Evolutionary conservation across 2,888 invertebrate genomes (phyloP).

Genomic region (Labia minor): DNA sequence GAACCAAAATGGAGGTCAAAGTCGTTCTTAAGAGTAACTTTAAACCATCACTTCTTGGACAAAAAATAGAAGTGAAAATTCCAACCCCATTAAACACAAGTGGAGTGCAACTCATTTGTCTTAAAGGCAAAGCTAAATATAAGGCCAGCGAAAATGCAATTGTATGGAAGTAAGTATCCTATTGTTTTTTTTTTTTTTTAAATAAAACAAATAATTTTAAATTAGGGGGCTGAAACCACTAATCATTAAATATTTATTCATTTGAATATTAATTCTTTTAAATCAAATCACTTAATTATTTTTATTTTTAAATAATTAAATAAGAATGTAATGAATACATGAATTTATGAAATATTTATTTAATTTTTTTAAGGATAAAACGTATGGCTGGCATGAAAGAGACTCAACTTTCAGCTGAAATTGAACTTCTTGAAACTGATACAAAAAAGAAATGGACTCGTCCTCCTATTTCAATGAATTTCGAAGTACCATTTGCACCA

Average conservation of each 20-base stretch:
- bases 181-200: conserved; percentile 21
- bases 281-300: too few relatives aligned
- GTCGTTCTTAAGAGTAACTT: conserved; percentile 98
- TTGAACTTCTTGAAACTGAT: conserved; percentile 94
- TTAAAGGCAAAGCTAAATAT: conserved; percentile 99
- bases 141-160: conserved; percentile 99
- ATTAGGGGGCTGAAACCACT: too few relatives aligned
- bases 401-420: conserved; percentile 97
- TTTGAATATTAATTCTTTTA: too few relatives aligned
- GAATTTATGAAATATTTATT: too few relatives aligned
- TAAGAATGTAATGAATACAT: too few relatives aligned
- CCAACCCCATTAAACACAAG: conserved; percentile 98
- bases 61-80: conserved; percentile 98
- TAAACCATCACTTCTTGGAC: conserved; percentile 92
- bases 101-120: conserved; percentile 95
- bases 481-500: conserved; percentile 99
- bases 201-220: too few relatives aligned
- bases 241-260: conserved; percentile 16
- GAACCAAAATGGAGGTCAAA: conserved; percentile 99
- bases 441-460: conserved; percentile 99
- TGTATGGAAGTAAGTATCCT: conserved; percentile 70
- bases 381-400: conserved; percentile 98
- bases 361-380: conserved; percentile 53
- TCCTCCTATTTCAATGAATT: conserved; percentile 99
- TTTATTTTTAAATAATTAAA: too few relatives aligned